Percentiles rank a stretch among this genome's conserved stretches.
phyloP scores from a whole-genome alignment of 2,113 vertebrate genomes.

The Tragelaphus imberbis region DNA sequence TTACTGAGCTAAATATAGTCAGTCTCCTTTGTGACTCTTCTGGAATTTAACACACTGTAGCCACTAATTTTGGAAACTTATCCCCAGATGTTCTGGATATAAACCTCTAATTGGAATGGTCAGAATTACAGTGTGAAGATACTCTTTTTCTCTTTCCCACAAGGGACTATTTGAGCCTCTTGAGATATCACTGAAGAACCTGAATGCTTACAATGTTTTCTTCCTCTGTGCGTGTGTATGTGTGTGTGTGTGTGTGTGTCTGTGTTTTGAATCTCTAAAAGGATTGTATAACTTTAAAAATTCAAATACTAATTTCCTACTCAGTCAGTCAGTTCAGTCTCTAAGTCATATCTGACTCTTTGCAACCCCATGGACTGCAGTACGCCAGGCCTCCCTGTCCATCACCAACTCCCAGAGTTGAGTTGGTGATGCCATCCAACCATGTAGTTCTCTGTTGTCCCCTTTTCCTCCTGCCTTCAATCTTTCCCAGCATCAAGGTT shows the following conservation, averaged over 20 bases:
- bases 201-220: neutral
- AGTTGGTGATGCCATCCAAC: neutral
- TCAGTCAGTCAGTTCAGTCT: neutral
- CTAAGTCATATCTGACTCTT: neutral
- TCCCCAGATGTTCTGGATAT: neutral
- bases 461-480: neutral
- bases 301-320: conserved; percentile 9
- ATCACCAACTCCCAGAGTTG: neutral
- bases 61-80: conserved; percentile 30
- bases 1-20: conserved; percentile 1
- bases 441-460: neutral
- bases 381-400: neutral
- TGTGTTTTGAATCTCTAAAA: neutral
- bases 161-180: neutral
- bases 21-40: neutral
- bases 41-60: neutral
- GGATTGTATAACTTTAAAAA: neutral
- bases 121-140: neutral
- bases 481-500: neutral
- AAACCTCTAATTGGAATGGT: conserved; percentile 27
- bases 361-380: neutral
- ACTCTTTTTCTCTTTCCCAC: neutral
- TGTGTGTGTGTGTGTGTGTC: too few species aligned
- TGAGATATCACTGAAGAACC: neutral
- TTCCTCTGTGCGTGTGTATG: too few species aligned